Conservation (phyloP, 2,797 vertebrate species). For the Myripristis murdjan region DNA sequence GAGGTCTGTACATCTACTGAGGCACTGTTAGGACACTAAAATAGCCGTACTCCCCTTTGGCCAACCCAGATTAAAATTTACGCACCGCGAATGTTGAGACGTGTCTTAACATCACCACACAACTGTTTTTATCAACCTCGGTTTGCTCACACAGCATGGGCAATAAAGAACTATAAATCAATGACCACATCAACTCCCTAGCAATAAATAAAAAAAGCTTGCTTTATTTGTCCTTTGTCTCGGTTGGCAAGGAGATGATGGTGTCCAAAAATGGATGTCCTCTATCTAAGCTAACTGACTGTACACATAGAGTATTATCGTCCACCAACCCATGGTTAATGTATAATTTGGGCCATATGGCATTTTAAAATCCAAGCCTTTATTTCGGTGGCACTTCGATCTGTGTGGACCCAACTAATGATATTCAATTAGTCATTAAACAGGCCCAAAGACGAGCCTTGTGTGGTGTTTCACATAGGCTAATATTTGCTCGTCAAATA, state of each 20-base stretch:
- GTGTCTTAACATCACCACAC: constrained; percentile 24
- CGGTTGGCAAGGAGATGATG: constrained; percentile 86
- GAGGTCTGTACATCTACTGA: not conserved
- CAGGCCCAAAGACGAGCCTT: constrained; percentile 87
- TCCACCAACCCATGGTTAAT: constrained; percentile 91
- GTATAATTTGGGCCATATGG: constrained; percentile 99
- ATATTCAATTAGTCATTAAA: constrained; percentile 95
- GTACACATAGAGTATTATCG: constrained; percentile 80
- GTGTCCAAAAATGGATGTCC: constrained; percentile 81
- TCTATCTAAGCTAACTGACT: constrained; percentile 73
- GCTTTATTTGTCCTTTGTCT: constrained; percentile 72
- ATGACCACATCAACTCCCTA: constrained; percentile 52
- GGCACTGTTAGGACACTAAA: constrained; percentile 5
- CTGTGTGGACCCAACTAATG: constrained; percentile 92
- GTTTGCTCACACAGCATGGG: constrained; percentile 54
- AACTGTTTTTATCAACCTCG: constrained; percentile 53
- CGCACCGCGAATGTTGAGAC: constrained; percentile 71
- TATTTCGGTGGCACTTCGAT: constrained; percentile 87
- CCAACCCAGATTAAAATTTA: constrained; percentile 69
- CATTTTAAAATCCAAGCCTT: constrained; percentile 87
- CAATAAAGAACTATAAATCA: constrained; percentile 72
- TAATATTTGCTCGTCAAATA: constrained; percentile 99
- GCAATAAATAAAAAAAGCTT: constrained; percentile 75
- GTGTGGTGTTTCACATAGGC: constrained; percentile 88
- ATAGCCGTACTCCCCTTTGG: constrained; percentile 17